These are phyloP conservation scores for Poeciliopsis retropinna DNA, from an alignment of 2,113 vertebrate genomes.

Conservation along the genomic window DNA sequence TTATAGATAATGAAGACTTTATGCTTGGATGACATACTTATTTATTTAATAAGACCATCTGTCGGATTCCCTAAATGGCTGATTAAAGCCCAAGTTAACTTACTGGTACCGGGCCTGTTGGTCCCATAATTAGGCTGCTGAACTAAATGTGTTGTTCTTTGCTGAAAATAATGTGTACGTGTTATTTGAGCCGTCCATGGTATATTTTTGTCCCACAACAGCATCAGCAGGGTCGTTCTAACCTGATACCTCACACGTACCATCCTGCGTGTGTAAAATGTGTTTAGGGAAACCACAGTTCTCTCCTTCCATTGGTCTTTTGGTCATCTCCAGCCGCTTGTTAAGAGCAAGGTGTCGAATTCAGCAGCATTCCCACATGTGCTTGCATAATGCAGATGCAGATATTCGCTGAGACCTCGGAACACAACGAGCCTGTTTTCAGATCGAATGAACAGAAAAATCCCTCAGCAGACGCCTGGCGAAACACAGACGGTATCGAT, in stretches of 20 bases:
- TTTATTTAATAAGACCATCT: background rate
- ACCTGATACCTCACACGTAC: background rate
- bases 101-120: background rate
- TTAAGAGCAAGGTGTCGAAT: slow-evolving; percentile 16
- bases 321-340: background rate
- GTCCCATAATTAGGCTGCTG: background rate
- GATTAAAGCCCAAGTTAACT: background rate
- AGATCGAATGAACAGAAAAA: slow-evolving; percentile 23
- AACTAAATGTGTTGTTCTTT: background rate
- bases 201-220: background rate
- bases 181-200: background rate
- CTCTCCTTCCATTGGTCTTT: background rate
- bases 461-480: slow-evolving; percentile 25
- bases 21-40: background rate
- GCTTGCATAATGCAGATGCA: slow-evolving; percentile 46
- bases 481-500: slow-evolving; percentile 31
- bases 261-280: background rate
- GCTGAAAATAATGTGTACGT: background rate
- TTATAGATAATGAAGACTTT: background rate
- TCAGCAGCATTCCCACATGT: slow-evolving; percentile 42
- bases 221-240: background rate
- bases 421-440: slow-evolving; percentile 21
- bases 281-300: background rate
- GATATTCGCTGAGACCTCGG: slow-evolving; percentile 35
- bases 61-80: background rate